Conservation (phyloP, 2,113 vertebrate genomes). For the Aepyceros melampus region DNA sequence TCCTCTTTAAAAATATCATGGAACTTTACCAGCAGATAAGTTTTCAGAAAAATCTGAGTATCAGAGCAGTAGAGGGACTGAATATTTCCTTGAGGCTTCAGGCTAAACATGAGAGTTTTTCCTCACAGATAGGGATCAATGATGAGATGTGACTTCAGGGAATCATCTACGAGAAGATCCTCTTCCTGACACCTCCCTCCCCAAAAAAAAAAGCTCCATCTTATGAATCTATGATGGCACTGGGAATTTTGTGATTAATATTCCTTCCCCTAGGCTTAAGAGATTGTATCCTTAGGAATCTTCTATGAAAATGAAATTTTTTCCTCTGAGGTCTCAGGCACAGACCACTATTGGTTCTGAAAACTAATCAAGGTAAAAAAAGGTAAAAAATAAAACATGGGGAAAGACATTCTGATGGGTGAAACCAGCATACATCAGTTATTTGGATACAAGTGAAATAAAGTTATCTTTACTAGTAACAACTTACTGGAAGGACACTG, state of each 20-base stretch:
- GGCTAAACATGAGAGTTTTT: background rate
- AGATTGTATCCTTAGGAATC: background rate
- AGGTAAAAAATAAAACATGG: background rate
- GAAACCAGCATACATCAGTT: background rate
- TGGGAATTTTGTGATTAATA: background rate
- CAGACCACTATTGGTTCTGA: background rate
- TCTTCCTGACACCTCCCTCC: rapidly evolving
- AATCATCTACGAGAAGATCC: background rate
- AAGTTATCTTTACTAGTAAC: background rate
- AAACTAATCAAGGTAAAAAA: background rate
- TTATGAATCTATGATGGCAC: background rate
- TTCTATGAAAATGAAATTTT: background rate
- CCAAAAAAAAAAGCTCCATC: background rate
- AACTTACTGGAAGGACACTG: background rate
- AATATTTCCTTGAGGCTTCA: background rate
- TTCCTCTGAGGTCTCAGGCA: background rate
- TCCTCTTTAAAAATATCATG: background rate
- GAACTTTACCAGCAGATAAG: background rate
- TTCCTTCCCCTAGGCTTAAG: background rate
- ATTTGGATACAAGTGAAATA: background rate
- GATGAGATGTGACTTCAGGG: background rate
- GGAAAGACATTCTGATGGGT: background rate
- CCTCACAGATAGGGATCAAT: background rate
- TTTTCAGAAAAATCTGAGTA: background rate
- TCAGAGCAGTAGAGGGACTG: background rate